phyloP scores from a whole-genome alignment of 1,140 invertebrate genomes.

The Panonychus citri region DNA sequence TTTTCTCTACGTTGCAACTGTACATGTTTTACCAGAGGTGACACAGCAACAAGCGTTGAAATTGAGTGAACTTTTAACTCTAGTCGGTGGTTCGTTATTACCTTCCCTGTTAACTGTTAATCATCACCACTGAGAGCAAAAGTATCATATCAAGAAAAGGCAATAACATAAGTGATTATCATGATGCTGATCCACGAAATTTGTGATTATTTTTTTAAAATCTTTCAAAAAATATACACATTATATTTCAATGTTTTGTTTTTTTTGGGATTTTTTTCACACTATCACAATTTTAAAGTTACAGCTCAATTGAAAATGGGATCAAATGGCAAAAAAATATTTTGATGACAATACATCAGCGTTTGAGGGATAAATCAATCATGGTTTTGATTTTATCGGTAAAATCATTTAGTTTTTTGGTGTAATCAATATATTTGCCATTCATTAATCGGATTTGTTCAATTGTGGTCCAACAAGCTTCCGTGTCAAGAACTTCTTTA shows the following conservation, averaged over 20 bases:
- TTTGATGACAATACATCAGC: neutral
- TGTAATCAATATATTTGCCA: neutral
- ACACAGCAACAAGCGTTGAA: conserved; percentile 16
- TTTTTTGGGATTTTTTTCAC: no score
- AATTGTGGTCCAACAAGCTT: neutral
- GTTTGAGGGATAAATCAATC: neutral
- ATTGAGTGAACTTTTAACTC: conserved; percentile 40
- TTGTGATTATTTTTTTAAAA: no score
- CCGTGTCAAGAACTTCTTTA: neutral
- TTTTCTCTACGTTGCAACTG: conserved; percentile 93
- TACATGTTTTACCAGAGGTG: conserved; percentile 87
- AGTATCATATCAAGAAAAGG: neutral
- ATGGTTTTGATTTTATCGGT: neutral
- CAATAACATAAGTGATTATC: no score
- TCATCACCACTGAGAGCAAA: conserved; percentile 51
- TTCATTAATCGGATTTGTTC: neutral
- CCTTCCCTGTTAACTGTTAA: conserved; percentile 67
- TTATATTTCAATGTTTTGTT: no score
- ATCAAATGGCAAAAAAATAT: no score
- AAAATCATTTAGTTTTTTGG: neutral
- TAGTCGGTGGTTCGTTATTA: conserved; percentile 59
- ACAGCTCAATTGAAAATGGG: no score
- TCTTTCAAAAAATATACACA: no score
- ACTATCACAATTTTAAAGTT: no score
- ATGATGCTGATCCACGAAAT: no score